Evolutionary conservation across 2,113 vertebrate species (phyloP), one percentile per base, ranked within the genome.

Genomic region (Pseudonaja textilis): DNA sequence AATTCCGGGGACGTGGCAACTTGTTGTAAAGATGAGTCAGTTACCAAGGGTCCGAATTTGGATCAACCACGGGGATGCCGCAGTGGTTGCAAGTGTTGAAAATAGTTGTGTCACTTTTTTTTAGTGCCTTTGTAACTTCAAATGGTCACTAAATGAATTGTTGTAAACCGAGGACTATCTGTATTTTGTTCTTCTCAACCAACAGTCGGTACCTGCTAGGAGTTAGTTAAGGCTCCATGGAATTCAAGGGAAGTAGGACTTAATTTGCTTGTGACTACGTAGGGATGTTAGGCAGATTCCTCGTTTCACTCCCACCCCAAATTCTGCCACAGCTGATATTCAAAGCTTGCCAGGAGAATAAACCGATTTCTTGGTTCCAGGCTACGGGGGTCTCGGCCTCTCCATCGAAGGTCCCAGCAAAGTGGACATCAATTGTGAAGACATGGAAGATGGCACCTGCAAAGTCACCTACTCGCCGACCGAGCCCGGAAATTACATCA

Each of bases 361-460:
- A 29, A 20, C 55, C 4, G 4, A 18, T 87, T 14, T 25, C 39
- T 69, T 0, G 0, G 26, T 39, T n/a, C 74, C 93, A 99, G 99
- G 99, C 61, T 99, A 99, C 0, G 99, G 99, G 0, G 99, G 99
- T 90, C 97, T 99, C 57, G 98, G 99, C 87, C 97, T 99, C 95
- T 99, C 99, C 91, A 99, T 99, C 0, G 99, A 99, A 96, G 99
- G 99, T 5, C 99, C 99, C 85, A 99, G 99, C 96, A 99, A 99
- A 94, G 99, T 99, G 96, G 99, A 99, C 97, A 99, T 99, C 56
- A 99, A 99, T 97, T 99, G 99, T 11, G 99, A 99, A 87, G 99
- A 99, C 10, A 97, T 99, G 96, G 99, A 99, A 85, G 99, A 99
- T 0, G 99, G 99, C 6, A 99, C 99, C 0, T 99, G 99, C 96